phyloP scores from a whole-genome alignment of 2,888 invertebrate species.

The Silvanus unidentatus region DNA sequence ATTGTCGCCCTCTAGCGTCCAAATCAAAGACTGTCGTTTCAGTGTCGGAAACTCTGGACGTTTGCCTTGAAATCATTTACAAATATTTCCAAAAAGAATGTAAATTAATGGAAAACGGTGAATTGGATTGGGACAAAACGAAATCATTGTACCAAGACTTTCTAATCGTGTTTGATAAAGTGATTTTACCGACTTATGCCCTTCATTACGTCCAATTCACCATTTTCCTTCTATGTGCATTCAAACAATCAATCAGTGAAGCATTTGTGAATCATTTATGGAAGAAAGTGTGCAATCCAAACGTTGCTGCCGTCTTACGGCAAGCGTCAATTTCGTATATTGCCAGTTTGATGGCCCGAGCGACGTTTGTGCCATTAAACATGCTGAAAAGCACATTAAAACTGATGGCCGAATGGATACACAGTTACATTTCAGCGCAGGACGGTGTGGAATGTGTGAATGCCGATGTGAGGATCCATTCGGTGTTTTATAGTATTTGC shows the following conservation, averaged over 20 bases:
- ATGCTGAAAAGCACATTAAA: conserved; percentile 60
- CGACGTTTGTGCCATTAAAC: conserved; percentile 59
- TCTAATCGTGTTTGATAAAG: conserved; percentile 68
- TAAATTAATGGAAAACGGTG: conserved; percentile 44
- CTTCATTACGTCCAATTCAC: conserved; percentile 74
- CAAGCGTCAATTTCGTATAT: conserved; percentile 70
- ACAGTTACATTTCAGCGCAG: conserved; percentile 69
- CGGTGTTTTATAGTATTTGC: conserved; percentile 86
- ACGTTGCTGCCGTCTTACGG: conserved; percentile 57
- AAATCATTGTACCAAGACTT: conserved; percentile 56
- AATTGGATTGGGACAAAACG: conserved; percentile 53
- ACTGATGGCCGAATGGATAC: conserved; percentile 77
- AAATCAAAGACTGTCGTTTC: conserved; percentile 37
- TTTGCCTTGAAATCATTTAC: conserved; percentile 69
- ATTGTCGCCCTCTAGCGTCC: conserved; percentile 38
- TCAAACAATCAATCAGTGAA: conserved; percentile 55
- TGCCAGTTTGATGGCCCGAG: conserved; percentile 67
- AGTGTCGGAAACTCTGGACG: conserved; percentile 57
- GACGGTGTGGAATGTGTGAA: conserved; percentile 52
- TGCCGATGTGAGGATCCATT: conserved; percentile 65
- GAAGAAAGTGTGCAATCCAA: conserved; percentile 65
- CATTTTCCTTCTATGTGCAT: conserved; percentile 67
- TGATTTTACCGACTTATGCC: conserved; percentile 77
- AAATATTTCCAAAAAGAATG: conserved; percentile 61
- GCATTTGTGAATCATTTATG: conserved; percentile 66